A percentile compares a stretch with the other conserved stretches of the same genome.
Evolutionary conservation across 2,113 vertebrate species (phyloP).

Genomic region (Dryoscopus gambensis): DNA sequence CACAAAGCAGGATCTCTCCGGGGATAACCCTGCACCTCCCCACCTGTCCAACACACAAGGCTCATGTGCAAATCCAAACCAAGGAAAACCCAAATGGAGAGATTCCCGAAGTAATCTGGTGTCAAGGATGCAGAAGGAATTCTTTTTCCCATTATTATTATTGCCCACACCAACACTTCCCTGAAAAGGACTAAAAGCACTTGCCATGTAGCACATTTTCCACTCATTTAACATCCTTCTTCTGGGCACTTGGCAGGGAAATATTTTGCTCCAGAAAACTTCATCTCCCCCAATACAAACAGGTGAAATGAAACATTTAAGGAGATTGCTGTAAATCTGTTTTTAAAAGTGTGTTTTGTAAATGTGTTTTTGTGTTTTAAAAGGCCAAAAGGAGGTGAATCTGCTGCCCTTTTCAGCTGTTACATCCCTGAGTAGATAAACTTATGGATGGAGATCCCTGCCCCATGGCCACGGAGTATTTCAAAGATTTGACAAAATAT

Average conservation of each 20-base stretch:
- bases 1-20: neutral
- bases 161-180: neutral
- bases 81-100: fast-evolving
- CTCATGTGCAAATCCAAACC: fast-evolving
- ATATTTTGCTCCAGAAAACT: neutral
- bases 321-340: no score
- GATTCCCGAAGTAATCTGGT: fast-evolving
- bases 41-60: fast-evolving
- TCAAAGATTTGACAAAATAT: neutral
- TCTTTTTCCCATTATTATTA: neutral
- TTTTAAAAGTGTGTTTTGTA: neutral
- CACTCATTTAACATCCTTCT: neutral
- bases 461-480: fast-evolving
- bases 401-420: neutral
- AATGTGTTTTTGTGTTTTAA: neutral
- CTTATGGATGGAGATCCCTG: neutral
- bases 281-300: neutral
- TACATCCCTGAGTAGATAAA: neutral
- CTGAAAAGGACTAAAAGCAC: neutral
- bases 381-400: neutral
- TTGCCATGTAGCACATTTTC: neutral
- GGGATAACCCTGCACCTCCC: fast-evolving
- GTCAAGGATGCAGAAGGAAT: neutral
- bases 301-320: neutral
- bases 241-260: neutral